phyloP scores from a whole-genome alignment of 2,888 invertebrate genomes.

The Coremacera marginata region DNA sequence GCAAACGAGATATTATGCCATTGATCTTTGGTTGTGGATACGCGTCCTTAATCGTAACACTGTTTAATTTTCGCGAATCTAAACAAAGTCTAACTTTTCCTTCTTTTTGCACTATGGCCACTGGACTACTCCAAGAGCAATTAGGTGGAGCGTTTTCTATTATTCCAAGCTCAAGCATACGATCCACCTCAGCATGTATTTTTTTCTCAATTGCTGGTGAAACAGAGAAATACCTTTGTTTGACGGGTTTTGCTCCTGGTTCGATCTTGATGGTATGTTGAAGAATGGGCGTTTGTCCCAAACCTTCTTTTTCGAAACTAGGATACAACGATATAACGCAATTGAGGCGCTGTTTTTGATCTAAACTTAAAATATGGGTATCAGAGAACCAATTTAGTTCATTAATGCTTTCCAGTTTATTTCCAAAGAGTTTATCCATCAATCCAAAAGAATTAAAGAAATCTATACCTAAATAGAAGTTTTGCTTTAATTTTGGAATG shows the following conservation, averaged over 20 bases:
- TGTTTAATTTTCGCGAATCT: slow-evolving; percentile 43
- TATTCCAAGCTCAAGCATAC: slow-evolving; percentile 54
- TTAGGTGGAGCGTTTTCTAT: slow-evolving; percentile 44
- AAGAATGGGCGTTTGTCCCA: slow-evolving; percentile 35
- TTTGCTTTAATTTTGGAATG: neutral
- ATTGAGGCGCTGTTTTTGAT: no score
- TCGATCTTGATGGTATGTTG: slow-evolving; percentile 40
- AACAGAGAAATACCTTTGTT: slow-evolving; percentile 42
- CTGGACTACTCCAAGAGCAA: no score
- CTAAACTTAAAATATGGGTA: no score
- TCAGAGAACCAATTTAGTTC: no score
- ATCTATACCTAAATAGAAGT: neutral
- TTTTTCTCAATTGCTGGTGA: slow-evolving; percentile 37
- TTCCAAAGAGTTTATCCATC: neutral
- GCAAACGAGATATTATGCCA: slow-evolving; percentile 30
- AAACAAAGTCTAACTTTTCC: slow-evolving; percentile 51
- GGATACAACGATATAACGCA: slow-evolving; percentile 11
- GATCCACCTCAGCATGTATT: slow-evolving; percentile 52
- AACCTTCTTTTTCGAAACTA: slow-evolving; percentile 10
- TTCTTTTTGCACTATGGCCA: slow-evolving; percentile 1
- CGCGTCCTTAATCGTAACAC: neutral
- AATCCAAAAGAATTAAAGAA: neutral
- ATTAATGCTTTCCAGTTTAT: no score
- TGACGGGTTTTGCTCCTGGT: slow-evolving; percentile 28
- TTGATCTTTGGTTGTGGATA: slow-evolving; percentile 50